Percentiles rank a stretch among this genome's conserved stretches.
These are phyloP conservation scores for Nibea coibor DNA, from an alignment of 2,113 vertebrate species.

Conservation along the genomic window DNA sequence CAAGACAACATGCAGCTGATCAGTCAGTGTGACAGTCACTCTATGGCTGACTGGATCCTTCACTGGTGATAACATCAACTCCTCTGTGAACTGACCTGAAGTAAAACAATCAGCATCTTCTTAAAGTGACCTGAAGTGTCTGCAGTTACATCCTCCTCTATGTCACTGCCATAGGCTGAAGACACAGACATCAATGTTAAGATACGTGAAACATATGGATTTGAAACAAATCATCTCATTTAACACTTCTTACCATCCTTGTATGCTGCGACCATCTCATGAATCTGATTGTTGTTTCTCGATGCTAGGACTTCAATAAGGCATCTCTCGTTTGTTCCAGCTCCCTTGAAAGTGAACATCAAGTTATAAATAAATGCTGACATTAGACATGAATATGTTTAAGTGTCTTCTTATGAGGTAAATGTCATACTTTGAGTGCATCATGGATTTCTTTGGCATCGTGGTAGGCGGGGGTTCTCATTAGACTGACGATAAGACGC, in stretches of 20 bases:
- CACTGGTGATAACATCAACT: neutral
- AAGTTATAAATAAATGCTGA: conserved; percentile 22
- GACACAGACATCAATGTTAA: conserved; percentile 4
- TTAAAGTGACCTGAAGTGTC: conserved; percentile 97
- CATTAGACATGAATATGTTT: neutral
- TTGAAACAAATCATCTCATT: neutral
- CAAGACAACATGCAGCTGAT: conserved; percentile 17
- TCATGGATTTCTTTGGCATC: conserved; percentile 98
- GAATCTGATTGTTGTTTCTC: conserved; percentile 91
- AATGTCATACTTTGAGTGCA: conserved; percentile 87
- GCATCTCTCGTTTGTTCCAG: conserved; percentile 92
- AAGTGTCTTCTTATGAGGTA: neutral
- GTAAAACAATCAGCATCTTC: conserved; percentile 96
- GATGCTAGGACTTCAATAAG: conserved; percentile 95
- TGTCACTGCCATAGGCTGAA: conserved; percentile 89
- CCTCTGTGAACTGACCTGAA: conserved; percentile 86
- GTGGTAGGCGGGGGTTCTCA: conserved; percentile 90
- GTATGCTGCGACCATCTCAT: conserved; percentile 89
- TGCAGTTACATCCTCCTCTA: conserved; percentile 88
- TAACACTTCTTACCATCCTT: conserved; percentile 88
- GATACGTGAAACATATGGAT: neutral
- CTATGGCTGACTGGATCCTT: neutral
- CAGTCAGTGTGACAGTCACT: neutral
- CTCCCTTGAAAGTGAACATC: conserved; percentile 80
- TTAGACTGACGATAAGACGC: conserved; percentile 93